These are phyloP conservation scores for Crossocerus cetratus DNA, from an alignment of 2,888 invertebrate species.

Conservation along the genomic window DNA sequence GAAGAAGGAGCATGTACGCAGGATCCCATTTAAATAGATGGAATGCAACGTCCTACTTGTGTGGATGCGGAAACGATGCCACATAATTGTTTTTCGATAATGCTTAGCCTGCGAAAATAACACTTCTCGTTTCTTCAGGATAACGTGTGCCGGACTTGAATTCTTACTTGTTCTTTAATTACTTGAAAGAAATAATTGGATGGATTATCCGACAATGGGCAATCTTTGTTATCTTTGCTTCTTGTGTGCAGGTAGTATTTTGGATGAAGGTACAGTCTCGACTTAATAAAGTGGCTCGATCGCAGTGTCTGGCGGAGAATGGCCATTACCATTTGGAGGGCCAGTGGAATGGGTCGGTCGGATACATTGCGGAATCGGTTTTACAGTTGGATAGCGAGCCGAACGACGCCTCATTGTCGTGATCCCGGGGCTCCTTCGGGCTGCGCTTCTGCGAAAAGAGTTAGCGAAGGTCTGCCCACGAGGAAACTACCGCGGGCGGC, in stretches of 20 bases:
- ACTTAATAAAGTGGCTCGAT: constrained; percentile 46
- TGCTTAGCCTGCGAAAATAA: neutral
- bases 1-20: neutral
- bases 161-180: neutral
- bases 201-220: neutral
- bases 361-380: constrained; percentile 52
- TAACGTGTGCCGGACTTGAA: neutral
- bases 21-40: neutral
- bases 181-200: neutral
- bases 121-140: neutral
- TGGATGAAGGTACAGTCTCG: constrained; percentile 24
- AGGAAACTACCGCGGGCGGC: neutral
- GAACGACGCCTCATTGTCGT: constrained; percentile 3
- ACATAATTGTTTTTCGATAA: neutral
- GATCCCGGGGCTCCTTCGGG: neutral
- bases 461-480: neutral
- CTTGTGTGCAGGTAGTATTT: constrained; percentile 3
- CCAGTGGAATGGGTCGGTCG: constrained; percentile 39
- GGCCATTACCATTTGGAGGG: constrained; percentile 7
- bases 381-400: constrained; percentile 15
- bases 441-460: neutral
- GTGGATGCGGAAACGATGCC: neutral
- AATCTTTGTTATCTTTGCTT: neutral
- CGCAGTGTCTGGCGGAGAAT: constrained; percentile 16
- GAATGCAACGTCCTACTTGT: neutral